Base-by-base conservation (phyloP, 92 coral and sea anemone genomes). In the Epizoanthus stellaris region DNA sequence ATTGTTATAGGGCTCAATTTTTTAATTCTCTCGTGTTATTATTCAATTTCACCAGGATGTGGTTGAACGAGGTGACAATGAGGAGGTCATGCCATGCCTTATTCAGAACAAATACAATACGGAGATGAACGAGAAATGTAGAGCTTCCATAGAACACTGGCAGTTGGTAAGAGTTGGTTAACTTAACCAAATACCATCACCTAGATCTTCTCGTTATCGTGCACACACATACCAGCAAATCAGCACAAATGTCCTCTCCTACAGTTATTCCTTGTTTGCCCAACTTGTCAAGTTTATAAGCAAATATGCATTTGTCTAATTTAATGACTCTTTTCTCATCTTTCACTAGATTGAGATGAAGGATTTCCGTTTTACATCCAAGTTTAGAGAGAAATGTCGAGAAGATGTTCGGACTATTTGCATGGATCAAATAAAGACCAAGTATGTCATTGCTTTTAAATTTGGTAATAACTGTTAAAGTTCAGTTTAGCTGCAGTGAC, bases 101-200 rank as follows among this genome's bases (percentile, higher is more conserved):
- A 87, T 91, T 74, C 91, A 95, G 25, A 95, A 97, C 90, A 97
- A 97, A 69, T 90, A 92, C 75, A 95, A 94, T 43, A 75, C 73
- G 43, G 95, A 74, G 30, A 97, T 97, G 99, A 95, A 97, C 59
- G 88, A 83, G 23, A 97, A 95, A 39, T 97, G 99, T 66, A 90
- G 89, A 65, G 98, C 97, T 4, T 85, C 95, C 2, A 88, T 97
- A 20, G 90, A 93, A n/a, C 99, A 97, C 81, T 93, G 98, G 92
- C 97, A 97, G 67, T 92, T 94, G 82, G 99, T 97, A 71, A 88
- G 99, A 62, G 23, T 36, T 47, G 36, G 17, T 39, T 30, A 39
- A 42, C 10, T 39, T 30, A 39, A 42, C 10, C 52, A 45, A 45
- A 45, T 1, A 45, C 52, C 52, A 45, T 45, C 52, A 9, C 52